Percentiles rank a stretch among this genome's conserved stretches.
phyloP scores from a whole-genome alignment of 2,113 vertebrate genomes.

The Daboia siamensis region DNA sequence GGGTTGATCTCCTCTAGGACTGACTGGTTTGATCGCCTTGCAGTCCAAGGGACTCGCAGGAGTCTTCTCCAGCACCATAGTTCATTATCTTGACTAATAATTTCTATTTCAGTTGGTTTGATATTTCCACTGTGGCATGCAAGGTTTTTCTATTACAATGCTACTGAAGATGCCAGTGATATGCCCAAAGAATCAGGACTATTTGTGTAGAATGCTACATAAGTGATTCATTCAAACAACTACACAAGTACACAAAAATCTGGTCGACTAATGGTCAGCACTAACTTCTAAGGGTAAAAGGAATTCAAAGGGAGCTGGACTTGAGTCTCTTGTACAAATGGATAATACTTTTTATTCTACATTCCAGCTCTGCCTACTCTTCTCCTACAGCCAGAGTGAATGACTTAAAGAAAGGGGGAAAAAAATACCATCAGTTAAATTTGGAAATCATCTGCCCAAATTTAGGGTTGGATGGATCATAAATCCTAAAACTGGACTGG shows the following conservation, averaged over 20 bases:
- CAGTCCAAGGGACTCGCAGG: too few species aligned
- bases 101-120: not conserved
- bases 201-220: too few species aligned
- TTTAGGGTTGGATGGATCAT: not conserved
- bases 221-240: too few species aligned
- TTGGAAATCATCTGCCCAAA: not conserved
- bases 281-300: not conserved
- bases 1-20: too few species aligned
- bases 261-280: too few species aligned
- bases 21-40: too few species aligned
- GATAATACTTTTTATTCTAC: not conserved
- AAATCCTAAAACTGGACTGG: not conserved
- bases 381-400: not conserved
- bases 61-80: too few species aligned
- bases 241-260: too few species aligned
- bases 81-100: not conserved
- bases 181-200: too few species aligned
- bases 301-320: not conserved
- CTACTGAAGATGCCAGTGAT: not conserved
- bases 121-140: not conserved
- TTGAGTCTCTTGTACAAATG: not conserved
- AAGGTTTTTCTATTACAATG: not conserved
- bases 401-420: not conserved
- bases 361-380: too few species aligned
- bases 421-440: too few species aligned